Percentiles rank a stretch among this genome's conserved stretches.
These are phyloP conservation scores for western clawed frog (Xenopus tropicalis) DNA, from an alignment of 2,113 vertebrate species.

Conservation along the genomic window UCB_Xtro_10.0 CM004450.2:26061501-26062000, in stretches of 20 bases:
- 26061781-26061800: not conserved
- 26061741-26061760: not conserved
- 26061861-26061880: not conserved
- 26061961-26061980: not conserved
- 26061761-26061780: constrained; percentile 4
- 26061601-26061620: constrained; percentile 32
- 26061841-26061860: not conserved
- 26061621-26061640: not conserved
- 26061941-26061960: not conserved
- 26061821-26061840: not conserved
- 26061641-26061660: constrained; percentile 13
- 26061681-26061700: constrained; percentile 33
- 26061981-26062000: not conserved
- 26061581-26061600: constrained; percentile 16
- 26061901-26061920: not conserved
- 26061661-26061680: constrained; percentile 31
- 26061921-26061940: not conserved
- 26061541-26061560: constrained; percentile 39
- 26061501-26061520: constrained; percentile 43
- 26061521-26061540: constrained; percentile 40
- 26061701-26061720: constrained; percentile 23
- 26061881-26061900: not conserved
- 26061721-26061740: constrained; percentile 7
- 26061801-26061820: not conserved
- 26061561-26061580: not conserved